These are phyloP conservation scores for Pantherophis alleghaniensis DNA, from an alignment of 2,797 vertebrate genomes.

Conservation along the genomic window DNA sequence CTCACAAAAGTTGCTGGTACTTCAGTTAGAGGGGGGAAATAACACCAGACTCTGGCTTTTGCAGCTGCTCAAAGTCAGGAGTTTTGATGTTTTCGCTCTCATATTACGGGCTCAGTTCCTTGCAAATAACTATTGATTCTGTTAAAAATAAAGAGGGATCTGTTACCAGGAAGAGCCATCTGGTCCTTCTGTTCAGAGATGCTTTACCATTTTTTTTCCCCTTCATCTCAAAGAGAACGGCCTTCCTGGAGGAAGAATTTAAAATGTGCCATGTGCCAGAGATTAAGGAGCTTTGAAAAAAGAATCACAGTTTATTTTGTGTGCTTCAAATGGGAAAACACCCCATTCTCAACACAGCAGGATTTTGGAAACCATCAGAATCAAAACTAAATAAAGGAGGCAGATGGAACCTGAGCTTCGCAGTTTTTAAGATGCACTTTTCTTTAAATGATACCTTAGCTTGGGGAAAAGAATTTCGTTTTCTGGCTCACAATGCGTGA, in stretches of 20 bases:
- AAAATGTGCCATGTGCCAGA: background rate
- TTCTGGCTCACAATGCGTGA: background rate
- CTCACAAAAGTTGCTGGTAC: conserved; percentile 48
- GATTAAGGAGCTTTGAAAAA: conserved; percentile 6
- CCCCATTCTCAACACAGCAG: conserved; percentile 19
- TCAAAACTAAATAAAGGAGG: background rate
- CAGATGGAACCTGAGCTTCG: background rate
- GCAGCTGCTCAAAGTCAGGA: conserved; percentile 46
- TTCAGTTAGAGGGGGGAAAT: conserved; percentile 46
- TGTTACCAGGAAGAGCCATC: conserved; percentile 60
- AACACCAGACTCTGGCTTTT: conserved; percentile 56
- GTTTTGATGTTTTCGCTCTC: conserved; percentile 61
- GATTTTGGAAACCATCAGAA: background rate
- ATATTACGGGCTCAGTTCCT: conserved; percentile 65
- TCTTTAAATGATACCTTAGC: background rate
- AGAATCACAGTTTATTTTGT: conserved; percentile 8
- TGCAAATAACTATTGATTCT: conserved; percentile 75
- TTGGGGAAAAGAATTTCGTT: background rate
- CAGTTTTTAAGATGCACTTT: background rate
- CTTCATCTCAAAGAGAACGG: background rate
- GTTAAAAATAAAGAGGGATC: conserved; percentile 75
- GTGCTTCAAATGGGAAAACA: conserved; percentile 22
- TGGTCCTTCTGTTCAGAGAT: conserved; percentile 61
- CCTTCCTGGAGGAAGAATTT: conserved; percentile 27
- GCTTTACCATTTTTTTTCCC: conserved; percentile 58